A percentile compares a stretch with the other conserved stretches of the same genome.
Evolutionary conservation across 2,888 invertebrate species (phyloP).

Genomic region (Lissocephala sabroskyi): DNA sequence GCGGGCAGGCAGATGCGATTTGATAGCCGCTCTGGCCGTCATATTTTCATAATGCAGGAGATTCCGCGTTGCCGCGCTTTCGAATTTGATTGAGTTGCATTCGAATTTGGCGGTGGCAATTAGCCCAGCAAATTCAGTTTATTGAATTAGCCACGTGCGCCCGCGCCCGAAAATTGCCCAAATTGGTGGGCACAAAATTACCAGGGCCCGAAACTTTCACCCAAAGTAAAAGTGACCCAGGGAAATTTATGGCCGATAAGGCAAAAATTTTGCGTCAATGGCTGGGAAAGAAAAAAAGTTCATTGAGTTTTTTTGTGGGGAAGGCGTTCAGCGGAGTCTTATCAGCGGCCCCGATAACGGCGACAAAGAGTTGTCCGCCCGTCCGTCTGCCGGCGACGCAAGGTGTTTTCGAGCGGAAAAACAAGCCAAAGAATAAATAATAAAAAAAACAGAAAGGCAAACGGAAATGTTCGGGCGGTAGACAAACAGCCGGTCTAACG

Average conservation of each 20-base stretch:
- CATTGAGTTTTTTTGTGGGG: conserved; percentile 35
- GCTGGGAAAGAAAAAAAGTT: conserved; percentile 26
- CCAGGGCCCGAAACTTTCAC: conserved; percentile 24
- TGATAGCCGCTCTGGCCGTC: conserved; percentile 38
- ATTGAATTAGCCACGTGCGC: conserved; percentile 63
- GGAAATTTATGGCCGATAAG: conserved; percentile 9
- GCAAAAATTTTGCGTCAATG: conserved; percentile 21
- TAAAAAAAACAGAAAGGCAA: not conserved
- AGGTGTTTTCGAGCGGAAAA: conserved; percentile 5
- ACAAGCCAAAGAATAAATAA: not conserved
- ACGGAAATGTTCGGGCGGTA: conserved; percentile 9
- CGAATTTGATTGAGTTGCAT: conserved; percentile 33
- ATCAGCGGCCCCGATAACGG: conserved; percentile 50
- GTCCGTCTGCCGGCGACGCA: not conserved
- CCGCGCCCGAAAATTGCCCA: no score
- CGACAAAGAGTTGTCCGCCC: no score
- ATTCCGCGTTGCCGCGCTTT: not conserved
- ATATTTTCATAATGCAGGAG: conserved; percentile 1
- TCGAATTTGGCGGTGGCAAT: conserved; percentile 34
- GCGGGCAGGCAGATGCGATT: conserved; percentile 45
- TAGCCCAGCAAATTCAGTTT: conserved; percentile 39
- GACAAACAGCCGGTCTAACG: conserved; percentile 1
- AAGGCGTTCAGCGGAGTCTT: conserved; percentile 14
- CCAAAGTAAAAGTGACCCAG: conserved; percentile 4
- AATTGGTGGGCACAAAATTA: no score